Percentiles rank a stretch among this genome's conserved stretches.
Conservation (phyloP, 2,113 vertebrate species). For the Etheostoma spectabile region DNA sequence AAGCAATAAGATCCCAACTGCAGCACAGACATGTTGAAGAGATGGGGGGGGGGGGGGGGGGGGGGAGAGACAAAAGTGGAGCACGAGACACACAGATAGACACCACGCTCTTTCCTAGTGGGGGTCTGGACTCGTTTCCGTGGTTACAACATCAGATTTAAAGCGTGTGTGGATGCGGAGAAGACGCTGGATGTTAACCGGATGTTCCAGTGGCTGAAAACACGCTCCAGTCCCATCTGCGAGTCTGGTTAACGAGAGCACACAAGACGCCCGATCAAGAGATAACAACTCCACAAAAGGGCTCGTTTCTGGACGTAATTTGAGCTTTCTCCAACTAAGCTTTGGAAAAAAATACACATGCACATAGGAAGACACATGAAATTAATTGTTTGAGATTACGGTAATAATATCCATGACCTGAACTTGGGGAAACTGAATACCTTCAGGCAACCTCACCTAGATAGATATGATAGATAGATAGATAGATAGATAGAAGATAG, state of each 20-base stretch:
- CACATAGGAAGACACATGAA: too few species aligned
- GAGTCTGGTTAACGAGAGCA: background rate
- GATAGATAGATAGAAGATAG: too few species aligned
- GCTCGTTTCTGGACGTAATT: too few species aligned
- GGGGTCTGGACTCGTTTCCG: slow-evolving; percentile 71
- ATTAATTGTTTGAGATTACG: background rate
- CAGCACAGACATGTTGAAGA: slow-evolving; percentile 5
- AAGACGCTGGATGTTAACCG: slow-evolving; percentile 12
- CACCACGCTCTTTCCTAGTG: background rate
- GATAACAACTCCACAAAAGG: background rate
- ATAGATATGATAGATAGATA: too few species aligned
- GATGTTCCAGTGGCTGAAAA: slow-evolving; percentile 4
- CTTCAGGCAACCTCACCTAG: background rate
- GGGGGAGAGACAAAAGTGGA: slow-evolving; percentile 32
- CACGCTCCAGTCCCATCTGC: background rate
- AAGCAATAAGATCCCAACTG: background rate
- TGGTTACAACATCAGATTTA: slow-evolving; percentile 75
- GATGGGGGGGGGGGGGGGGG: background rate
- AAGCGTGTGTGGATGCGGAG: slow-evolving; percentile 31
- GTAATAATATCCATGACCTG: background rate
- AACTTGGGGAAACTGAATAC: background rate
- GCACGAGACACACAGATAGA: slow-evolving; percentile 13
- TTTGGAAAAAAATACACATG: too few species aligned
- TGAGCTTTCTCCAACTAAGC: too few species aligned
- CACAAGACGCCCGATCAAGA: background rate